A percentile compares a stretch with the other conserved stretches of the same genome.
Conservation (phyloP, 64 coral and sea anemone genomes). For the Trachythela sp. region DNA sequence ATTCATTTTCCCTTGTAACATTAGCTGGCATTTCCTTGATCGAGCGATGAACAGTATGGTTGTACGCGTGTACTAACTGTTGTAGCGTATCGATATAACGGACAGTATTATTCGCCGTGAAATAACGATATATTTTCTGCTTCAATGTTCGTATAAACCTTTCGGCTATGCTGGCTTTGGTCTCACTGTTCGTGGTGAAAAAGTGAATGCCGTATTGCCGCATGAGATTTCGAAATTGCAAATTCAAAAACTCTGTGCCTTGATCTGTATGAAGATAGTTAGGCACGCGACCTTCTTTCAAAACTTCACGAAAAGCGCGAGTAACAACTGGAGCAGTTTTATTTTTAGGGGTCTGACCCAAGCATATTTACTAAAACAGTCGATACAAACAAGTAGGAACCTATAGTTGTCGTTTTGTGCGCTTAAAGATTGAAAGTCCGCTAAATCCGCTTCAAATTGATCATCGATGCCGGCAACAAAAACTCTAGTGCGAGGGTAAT, state of each 20-base stretch:
- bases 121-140: background rate
- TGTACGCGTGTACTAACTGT: constrained; percentile 23
- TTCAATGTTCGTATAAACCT: background rate
- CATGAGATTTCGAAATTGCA: too few relatives aligned
- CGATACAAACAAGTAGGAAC: background rate
- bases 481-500: too few relatives aligned
- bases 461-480: too few relatives aligned
- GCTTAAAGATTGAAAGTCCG: background rate
- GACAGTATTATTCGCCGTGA: constrained; percentile 12
- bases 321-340: background rate
- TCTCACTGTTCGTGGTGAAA: too few relatives aligned
- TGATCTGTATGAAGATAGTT: background rate
- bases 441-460: background rate
- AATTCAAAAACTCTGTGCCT: background rate
- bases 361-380: background rate
- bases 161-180: too few relatives aligned
- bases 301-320: background rate
- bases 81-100: constrained; percentile 21
- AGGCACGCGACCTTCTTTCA: background rate
- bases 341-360: background rate
- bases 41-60: background rate
- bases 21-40: background rate
- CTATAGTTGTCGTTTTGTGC: background rate
- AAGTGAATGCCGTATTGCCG: too few relatives aligned
- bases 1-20: constrained; percentile 19